Percentiles rank a stretch among this genome's conserved stretches.
These are phyloP conservation scores for Lycopodina hypogea DNA, from an alignment of 37 sponge, comb jelly and placozoan genomes.

Conservation along the genomic window DNA sequence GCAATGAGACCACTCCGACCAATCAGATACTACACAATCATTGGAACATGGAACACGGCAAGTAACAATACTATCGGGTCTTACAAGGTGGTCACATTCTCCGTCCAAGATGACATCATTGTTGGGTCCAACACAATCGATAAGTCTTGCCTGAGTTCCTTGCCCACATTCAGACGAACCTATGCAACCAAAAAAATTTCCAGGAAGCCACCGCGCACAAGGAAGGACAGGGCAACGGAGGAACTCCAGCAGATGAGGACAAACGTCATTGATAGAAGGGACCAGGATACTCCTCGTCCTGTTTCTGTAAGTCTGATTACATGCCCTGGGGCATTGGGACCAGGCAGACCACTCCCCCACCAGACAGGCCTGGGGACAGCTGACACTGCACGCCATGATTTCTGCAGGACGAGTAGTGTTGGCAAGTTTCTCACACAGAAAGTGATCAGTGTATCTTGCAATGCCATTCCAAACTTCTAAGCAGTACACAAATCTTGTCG, in stretches of 20 bases:
- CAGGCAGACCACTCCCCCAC: slow-evolving; percentile 34
- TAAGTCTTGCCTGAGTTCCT: slow-evolving; percentile 4
- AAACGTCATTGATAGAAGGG: not conserved
- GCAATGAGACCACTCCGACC: slow-evolving; percentile 31
- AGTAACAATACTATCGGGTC: not conserved
- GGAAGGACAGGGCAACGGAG: slow-evolving; percentile 13
- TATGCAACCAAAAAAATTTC: not conserved
- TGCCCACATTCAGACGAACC: not conserved
- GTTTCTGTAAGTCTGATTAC: slow-evolving; percentile 18
- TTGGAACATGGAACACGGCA: slow-evolving; percentile 26
- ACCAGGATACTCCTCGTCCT: slow-evolving; percentile 17
- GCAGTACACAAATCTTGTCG: slow-evolving; percentile 30
- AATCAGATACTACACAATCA: slow-evolving; percentile 39
- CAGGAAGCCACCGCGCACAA: slow-evolving; percentile 12
- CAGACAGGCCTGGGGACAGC: slow-evolving; percentile 21
- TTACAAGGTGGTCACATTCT: not conserved
- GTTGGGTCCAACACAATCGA: not conserved
- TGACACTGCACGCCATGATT: not conserved
- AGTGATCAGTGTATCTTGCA: not conserved
- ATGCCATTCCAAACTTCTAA: slow-evolving; percentile 9
- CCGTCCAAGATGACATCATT: not conserved
- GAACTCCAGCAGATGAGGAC: slow-evolving; percentile 26
- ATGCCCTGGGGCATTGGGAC: slow-evolving; percentile 16
- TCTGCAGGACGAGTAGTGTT: not conserved
- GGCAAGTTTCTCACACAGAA: not conserved